phyloP scores from a whole-genome alignment of 1,140 invertebrate genomes.

The Heterodera carotae region DNA sequence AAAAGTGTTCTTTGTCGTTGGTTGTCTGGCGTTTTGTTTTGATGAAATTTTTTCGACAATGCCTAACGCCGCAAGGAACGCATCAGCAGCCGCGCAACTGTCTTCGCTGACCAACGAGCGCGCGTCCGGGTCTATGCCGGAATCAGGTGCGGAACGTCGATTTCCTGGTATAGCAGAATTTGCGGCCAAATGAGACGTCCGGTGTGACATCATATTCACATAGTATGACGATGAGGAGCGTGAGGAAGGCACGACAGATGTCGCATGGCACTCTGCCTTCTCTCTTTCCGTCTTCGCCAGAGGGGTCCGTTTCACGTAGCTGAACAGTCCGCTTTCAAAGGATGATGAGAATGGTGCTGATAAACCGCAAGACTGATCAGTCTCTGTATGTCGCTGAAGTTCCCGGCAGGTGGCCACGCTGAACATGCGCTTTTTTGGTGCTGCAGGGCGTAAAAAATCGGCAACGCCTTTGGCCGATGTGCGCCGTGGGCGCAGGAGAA shows the following conservation, averaged over 20 bases:
- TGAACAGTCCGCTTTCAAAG: conserved; percentile 15
- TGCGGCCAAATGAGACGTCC: conserved; percentile 12
- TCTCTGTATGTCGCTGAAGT: neutral
- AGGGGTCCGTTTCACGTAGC: conserved; percentile 6
- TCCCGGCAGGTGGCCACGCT: conserved; percentile 15
- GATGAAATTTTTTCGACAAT: neutral
- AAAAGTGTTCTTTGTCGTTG: neutral
- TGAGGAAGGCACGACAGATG: neutral
- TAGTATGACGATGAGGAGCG: conserved; percentile 23
- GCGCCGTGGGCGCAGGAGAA: neutral
- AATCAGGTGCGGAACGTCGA: conserved; percentile 52
- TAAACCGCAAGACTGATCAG: neutral
- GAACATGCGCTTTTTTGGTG: conserved; percentile 13
- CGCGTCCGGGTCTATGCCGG: conserved; percentile 58
- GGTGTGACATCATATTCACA: conserved; percentile 5
- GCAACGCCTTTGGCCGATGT: neutral
- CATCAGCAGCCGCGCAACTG: conserved; percentile 20
- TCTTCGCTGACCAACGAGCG: conserved; percentile 52
- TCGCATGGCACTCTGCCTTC: neutral
- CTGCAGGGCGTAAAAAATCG: conserved; percentile 1
- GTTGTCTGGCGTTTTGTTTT: neutral
- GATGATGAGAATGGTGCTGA: neutral
- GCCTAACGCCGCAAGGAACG: neutral
- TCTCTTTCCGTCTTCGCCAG: conserved; percentile 7
- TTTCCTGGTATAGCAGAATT: neutral